A percentile compares a stretch with the other conserved stretches of the same genome.
These are phyloP conservation scores for Boloria euphrosyne DNA, from an alignment of 2,888 invertebrate species.

Conservation along the genomic window DNA sequence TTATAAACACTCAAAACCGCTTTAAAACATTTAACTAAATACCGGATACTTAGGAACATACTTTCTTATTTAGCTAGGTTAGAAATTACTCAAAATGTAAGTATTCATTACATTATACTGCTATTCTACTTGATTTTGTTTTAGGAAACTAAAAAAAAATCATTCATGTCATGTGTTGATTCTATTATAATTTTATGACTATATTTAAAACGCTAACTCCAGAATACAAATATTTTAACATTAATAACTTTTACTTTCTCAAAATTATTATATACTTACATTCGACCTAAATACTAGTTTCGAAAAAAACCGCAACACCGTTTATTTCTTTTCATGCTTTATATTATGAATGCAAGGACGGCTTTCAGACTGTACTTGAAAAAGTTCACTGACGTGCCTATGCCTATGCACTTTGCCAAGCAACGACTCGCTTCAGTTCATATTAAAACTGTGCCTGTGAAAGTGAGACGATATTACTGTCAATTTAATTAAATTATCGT, in stretches of 20 bases:
- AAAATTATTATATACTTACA: constrained; percentile 7
- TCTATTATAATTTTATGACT: too few species aligned
- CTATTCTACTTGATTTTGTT: too few species aligned
- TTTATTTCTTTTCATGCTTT: constrained; percentile 28
- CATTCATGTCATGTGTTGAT: too few species aligned
- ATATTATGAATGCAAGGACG: constrained; percentile 34
- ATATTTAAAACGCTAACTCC: too few species aligned
- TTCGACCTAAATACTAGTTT: constrained; percentile 12
- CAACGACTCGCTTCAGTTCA: constrained; percentile 22
- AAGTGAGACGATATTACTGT: constrained; percentile 4
- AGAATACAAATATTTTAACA: too few species aligned
- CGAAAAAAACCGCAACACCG: constrained; percentile 15
- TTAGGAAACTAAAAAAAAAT: too few species aligned
- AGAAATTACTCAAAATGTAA: too few species aligned
- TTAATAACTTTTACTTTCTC: neutral
- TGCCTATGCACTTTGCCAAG: constrained; percentile 32
- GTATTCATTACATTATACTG: too few species aligned
- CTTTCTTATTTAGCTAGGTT: too few species aligned
- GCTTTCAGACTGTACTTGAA: constrained; percentile 38
- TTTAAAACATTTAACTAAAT: too few species aligned
- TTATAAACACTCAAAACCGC: too few species aligned
- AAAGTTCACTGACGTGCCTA: constrained; percentile 37
- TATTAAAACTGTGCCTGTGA: neutral
- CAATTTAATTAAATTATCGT: constrained; percentile 2
- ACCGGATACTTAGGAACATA: too few species aligned